phyloP scores from a whole-genome alignment of 2,113 vertebrate species.

The Thalassoma bifasciatum region DNA sequence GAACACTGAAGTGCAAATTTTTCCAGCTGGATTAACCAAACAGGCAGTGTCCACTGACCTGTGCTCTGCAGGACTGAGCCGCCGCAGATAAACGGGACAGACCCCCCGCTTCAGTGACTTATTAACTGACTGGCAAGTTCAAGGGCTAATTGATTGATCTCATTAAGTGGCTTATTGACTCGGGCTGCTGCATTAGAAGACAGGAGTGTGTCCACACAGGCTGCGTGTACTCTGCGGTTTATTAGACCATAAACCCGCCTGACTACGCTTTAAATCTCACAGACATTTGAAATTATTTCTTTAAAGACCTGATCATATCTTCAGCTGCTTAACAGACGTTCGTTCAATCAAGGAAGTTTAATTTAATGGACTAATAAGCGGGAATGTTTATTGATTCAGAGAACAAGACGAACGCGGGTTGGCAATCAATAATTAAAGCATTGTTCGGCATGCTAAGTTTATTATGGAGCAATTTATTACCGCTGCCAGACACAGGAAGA shows the following conservation, averaged over 20 bases:
- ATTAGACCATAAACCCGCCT: background rate
- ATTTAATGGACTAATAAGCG: background rate
- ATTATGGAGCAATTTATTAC: background rate
- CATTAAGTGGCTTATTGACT: background rate
- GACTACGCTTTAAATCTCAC: background rate
- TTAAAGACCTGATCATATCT: background rate
- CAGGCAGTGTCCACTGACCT: background rate
- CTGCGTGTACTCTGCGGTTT: background rate
- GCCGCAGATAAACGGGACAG: background rate
- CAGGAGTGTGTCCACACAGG: background rate
- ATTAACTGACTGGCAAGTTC: constrained; percentile 7
- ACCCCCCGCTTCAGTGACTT: background rate
- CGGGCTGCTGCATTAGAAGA: background rate
- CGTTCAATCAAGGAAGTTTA: background rate
- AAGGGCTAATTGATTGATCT: background rate
- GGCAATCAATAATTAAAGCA: background rate
- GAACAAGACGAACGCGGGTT: too few species aligned
- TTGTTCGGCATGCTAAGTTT: background rate
- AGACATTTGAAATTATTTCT: background rate
- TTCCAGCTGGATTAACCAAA: too few species aligned
- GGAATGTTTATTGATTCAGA: background rate
- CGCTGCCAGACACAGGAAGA: background rate
- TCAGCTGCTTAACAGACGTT: background rate
- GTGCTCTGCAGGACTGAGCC: background rate
- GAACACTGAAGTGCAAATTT: too few species aligned